These are phyloP conservation scores for Coreius guichenoti DNA, from an alignment of 2,797 vertebrate species.

Conservation along the genomic window DNA sequence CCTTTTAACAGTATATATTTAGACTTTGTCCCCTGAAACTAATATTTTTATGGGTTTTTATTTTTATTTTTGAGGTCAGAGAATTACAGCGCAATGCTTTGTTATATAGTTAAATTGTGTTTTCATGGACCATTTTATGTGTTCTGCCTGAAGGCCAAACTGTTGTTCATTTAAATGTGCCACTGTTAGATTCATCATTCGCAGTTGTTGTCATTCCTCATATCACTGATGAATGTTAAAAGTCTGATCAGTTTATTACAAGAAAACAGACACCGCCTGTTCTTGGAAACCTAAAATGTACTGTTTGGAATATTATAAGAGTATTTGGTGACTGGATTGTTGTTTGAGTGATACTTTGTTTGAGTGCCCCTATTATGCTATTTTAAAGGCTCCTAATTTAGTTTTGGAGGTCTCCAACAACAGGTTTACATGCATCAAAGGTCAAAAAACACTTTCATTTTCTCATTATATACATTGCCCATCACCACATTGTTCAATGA, in stretches of 20 bases:
- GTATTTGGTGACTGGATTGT: neutral
- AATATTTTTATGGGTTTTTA: neutral
- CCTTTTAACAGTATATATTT: neutral
- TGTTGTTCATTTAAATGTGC: neutral
- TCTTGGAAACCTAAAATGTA: neutral
- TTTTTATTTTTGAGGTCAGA: neutral
- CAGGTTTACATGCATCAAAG: too few species aligned
- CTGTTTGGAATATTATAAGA: neutral
- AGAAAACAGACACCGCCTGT: neutral
- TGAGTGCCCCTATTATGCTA: too few species aligned
- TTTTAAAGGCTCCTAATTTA: too few species aligned
- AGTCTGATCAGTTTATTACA: neutral
- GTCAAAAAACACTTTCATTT: too few species aligned
- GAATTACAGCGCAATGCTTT: neutral
- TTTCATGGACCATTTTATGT: neutral
- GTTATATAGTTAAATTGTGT: neutral
- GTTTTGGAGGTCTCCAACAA: too few species aligned
- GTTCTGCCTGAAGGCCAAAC: neutral
- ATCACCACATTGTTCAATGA: too few species aligned
- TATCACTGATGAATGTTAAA: neutral
- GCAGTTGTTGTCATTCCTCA: neutral
- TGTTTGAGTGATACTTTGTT: neutral
- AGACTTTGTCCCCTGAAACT: neutral
- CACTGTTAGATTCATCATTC: neutral
- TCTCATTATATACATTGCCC: too few species aligned